These are phyloP conservation scores for Drosophila fungiperda DNA, from an alignment of 2,888 invertebrate species.

Conservation along the genomic window DNA sequence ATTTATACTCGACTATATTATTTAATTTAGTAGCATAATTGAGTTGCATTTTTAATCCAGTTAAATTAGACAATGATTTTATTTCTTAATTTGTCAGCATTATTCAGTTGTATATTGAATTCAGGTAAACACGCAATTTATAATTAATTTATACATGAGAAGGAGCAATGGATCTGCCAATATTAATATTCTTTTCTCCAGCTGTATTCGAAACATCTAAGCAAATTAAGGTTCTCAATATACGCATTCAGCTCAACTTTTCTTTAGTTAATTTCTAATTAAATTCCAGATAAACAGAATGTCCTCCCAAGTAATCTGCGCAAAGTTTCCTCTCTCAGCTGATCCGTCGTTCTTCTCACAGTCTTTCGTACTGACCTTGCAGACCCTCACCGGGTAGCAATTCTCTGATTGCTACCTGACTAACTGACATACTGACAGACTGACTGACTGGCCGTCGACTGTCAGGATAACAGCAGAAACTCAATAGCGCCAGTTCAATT, in stretches of 20 bases:
- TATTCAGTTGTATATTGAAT: neutral
- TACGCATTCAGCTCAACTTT: neutral
- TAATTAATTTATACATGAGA: neutral
- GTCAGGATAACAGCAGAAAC: constrained; percentile 20
- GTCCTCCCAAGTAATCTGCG: constrained; percentile 36
- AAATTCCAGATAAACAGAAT: constrained; percentile 23
- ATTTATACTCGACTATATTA: neutral
- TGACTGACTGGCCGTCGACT: constrained; percentile 7
- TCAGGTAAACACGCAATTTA: neutral
- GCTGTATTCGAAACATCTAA: neutral
- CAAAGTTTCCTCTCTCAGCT: constrained; percentile 44
- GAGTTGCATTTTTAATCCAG: neutral
- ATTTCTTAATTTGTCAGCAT: neutral
- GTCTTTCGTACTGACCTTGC: constrained; percentile 40
- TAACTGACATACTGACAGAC: neutral
- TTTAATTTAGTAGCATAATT: no score
- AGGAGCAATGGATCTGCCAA: neutral
- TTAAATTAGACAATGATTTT: neutral
- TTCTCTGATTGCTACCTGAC: constrained; percentile 45
- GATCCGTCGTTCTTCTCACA: constrained; percentile 42
- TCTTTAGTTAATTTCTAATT: constrained; percentile 26
- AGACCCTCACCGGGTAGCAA: constrained; percentile 35
- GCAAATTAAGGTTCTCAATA: neutral
- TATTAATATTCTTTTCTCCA: neutral
- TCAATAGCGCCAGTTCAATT: constrained; percentile 5